Conservation (phyloP, 2,888 invertebrate genomes). For the Aelia acuminata region DNA sequence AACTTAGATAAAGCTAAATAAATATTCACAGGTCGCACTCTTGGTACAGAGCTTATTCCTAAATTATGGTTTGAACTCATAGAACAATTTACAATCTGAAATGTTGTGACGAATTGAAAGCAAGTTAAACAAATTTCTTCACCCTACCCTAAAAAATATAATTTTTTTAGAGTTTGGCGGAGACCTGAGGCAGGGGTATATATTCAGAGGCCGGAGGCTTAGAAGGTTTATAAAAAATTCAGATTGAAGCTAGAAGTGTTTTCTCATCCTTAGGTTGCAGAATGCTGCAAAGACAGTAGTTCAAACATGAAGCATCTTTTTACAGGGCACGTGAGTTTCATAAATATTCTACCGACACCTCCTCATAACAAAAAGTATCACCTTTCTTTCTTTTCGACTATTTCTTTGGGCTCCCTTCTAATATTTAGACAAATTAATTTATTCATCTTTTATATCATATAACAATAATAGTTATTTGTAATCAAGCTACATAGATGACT, state of each 20-base stretch:
- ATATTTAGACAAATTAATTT: too few species aligned
- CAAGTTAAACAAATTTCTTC: too few species aligned
- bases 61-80: too few species aligned
- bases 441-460: too few species aligned
- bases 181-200: not conserved
- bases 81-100: too few species aligned
- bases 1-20: too few species aligned
- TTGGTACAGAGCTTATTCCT: too few species aligned
- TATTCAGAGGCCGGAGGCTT: not conserved
- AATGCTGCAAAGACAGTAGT: not conserved
- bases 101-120: too few species aligned
- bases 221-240: constrained; percentile 22
- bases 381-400: not conserved
- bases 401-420: not conserved
- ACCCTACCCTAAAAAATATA: too few species aligned
- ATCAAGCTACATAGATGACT: too few species aligned
- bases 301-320: constrained; percentile 2
- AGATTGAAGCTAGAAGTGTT: not conserved
- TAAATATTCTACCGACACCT: not conserved
- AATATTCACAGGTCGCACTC: too few species aligned
- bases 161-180: not conserved
- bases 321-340: not conserved
- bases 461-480: too few species aligned
- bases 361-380: not conserved
- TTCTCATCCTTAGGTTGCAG: not conserved